A percentile compares a stretch with the other conserved stretches of the same genome.
Evolutionary conservation across 2,888 invertebrate genomes (phyloP).

Genomic region (Marasmarcha lunaedactyla): DNA sequence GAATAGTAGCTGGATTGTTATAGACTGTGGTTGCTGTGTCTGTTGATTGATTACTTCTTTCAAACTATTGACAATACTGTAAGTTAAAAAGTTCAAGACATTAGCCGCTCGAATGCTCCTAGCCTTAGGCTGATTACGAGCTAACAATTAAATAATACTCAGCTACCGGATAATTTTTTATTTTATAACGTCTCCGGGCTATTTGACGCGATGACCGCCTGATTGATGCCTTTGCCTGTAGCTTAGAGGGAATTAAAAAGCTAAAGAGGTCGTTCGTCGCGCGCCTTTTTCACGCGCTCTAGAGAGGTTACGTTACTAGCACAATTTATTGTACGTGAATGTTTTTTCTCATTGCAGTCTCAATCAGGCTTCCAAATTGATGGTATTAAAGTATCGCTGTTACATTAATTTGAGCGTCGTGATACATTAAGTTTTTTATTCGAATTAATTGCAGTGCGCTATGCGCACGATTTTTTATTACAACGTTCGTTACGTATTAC

Average conservation of each 20-base stretch:
- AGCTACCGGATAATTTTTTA: constrained; percentile 61
- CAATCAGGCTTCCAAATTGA: constrained; percentile 37
- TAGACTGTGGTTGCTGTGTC: constrained; percentile 43
- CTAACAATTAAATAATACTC: constrained; percentile 66
- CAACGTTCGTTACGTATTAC: constrained; percentile 26
- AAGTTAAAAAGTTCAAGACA: constrained; percentile 15
- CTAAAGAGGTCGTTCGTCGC: constrained; percentile 15
- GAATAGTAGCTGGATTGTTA: constrained; percentile 39
- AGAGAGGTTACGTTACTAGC: too few relatives aligned
- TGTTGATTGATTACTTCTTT: constrained; percentile 6
- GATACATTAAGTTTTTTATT: constrained; percentile 33
- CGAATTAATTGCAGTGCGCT: constrained; percentile 35
- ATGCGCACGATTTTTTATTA: constrained; percentile 25
- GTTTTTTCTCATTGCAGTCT: too few relatives aligned
- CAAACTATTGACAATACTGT: background rate
- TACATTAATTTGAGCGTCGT: constrained; percentile 26
- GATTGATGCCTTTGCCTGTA: constrained; percentile 40
- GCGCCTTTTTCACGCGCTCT: constrained; percentile 2
- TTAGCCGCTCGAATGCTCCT: constrained; percentile 18
- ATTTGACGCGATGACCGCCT: constrained; percentile 48
- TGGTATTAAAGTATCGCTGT: constrained; percentile 28
- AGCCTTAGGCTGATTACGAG: constrained; percentile 42
- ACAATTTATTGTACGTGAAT: too few relatives aligned
- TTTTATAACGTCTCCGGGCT: constrained; percentile 57
- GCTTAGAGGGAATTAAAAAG: background rate